Base-by-base conservation (phyloP, 2,797 vertebrate genomes). In the Podarcis lilfordi region DNA sequence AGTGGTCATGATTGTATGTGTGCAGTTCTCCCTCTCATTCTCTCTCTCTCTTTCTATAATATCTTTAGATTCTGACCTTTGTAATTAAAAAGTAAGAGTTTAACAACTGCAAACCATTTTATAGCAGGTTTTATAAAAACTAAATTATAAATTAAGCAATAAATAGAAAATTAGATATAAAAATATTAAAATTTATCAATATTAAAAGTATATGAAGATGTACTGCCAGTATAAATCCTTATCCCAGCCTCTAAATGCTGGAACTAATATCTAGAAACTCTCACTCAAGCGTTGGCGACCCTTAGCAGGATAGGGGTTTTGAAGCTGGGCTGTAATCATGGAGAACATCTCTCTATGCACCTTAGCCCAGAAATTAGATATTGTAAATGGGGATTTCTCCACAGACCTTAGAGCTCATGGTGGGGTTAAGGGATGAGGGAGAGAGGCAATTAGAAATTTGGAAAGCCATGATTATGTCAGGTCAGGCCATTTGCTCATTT, bases 131-230 rank as follows among this genome's bases (percentile, higher is more conserved):
- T 61, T 80, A 61, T 61, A 32, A 35, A 35, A 66, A 21, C 35
- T 82, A 82, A 69, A 82, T 82, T 64, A 64, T 81, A 37, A 45
- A 82, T 82, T 69, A 69, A 69, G 80, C 80, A 82, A 82, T 43
- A 69, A 82, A 82, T 82, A 82, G 64, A 69, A 69, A 69, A 82
- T 45, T 69, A 45, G 64, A 69, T 68, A 68, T 69, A 69, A 82
- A 81, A 82, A 81, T 59, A 81, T 81, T 45, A 82, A 17, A 69
- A 82, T 69, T 43, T 19, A 82, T 82, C 61, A 69, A 13, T 68
- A 40, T 40, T 64, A 81, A 64, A 81, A 64, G 37, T 27, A 81
- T 64, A 23, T 64, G 79, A 64, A 81, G 79, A 64, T 81, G 23
- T 61, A 64, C 79, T 81, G 79, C 55, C 37, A 64, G 37, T 23